Evolutionary conservation across 2,888 invertebrate species (phyloP).

Genomic region (Agrochola circellaris): DNA sequence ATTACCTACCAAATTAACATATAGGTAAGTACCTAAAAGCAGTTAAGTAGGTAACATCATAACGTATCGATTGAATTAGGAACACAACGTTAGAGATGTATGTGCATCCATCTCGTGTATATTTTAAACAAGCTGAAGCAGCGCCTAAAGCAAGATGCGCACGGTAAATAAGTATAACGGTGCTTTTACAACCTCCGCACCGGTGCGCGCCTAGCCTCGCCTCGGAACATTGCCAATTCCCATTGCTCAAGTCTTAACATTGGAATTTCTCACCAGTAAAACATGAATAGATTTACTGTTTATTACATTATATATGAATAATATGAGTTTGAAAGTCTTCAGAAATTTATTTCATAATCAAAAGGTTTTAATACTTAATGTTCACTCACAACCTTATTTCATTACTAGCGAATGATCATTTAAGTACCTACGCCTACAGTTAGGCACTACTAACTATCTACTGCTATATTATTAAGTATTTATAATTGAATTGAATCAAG

Average conservation of each 20-base stretch:
- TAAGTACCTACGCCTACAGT: neutral
- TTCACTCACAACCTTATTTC: slow-evolving; percentile 71
- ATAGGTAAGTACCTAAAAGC: neutral
- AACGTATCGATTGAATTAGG: slow-evolving; percentile 24
- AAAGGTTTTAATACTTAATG: slow-evolving; percentile 55
- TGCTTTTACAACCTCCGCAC: slow-evolving; percentile 87
- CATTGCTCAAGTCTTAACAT: slow-evolving; percentile 87
- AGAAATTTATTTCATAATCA: slow-evolving; percentile 63
- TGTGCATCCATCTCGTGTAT: slow-evolving; percentile 62
- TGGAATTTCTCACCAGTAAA: slow-evolving; percentile 88
- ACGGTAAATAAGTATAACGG: slow-evolving; percentile 90
- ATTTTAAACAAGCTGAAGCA: slow-evolving; percentile 82
- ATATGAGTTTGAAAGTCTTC: slow-evolving; percentile 59
- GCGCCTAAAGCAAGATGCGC: slow-evolving; percentile 87
- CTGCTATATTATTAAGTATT: slow-evolving; percentile 5
- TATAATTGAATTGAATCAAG: slow-evolving; percentile 5
- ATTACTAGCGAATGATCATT: slow-evolving; percentile 65
- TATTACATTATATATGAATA: slow-evolving; percentile 74
- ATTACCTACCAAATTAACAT: neutral
- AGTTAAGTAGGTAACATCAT: slow-evolving; percentile 9
- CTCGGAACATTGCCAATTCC: slow-evolving; percentile 90
- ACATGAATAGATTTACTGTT: slow-evolving; percentile 85
- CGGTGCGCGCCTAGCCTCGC: slow-evolving; percentile 81
- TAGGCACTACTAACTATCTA: neutral
- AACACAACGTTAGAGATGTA: slow-evolving; percentile 20